A percentile compares a stretch with the other conserved stretches of the same genome.
Conservation (phyloP, 2,797 vertebrate genomes). For the Mormyrus proboscirostris region DNA sequence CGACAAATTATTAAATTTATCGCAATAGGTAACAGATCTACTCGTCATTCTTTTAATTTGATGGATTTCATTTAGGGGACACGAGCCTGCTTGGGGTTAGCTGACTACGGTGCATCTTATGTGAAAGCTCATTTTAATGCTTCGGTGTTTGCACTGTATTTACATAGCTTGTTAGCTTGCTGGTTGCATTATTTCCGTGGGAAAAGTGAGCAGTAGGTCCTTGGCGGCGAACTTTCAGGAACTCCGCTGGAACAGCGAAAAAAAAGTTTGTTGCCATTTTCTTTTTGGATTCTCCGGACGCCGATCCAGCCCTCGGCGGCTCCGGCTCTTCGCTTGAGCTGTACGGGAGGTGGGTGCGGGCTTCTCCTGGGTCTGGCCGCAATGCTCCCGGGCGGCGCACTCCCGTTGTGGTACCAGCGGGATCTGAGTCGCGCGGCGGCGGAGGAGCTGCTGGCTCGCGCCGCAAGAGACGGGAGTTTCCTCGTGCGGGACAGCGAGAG, state of each 20-base stretch:
- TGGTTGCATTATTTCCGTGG: constrained; percentile 57
- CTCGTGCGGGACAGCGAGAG: constrained; percentile 95
- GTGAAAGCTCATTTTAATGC: constrained; percentile 13
- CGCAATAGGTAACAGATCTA: not conserved
- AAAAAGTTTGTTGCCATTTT: constrained; percentile 14
- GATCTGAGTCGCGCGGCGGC: constrained; percentile 90
- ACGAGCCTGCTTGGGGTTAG: not conserved
- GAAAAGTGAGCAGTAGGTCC: constrained; percentile 37
- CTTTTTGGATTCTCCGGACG: not conserved
- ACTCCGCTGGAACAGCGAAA: constrained; percentile 40
- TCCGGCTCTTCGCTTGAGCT: not conserved
- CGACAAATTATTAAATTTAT: not conserved
- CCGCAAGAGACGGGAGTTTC: constrained; percentile 88
- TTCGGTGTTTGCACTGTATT: constrained; percentile 45
- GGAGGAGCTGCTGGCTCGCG: constrained; percentile 84
- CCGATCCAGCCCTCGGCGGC: not conserved
- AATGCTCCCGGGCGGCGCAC: constrained; percentile 51
- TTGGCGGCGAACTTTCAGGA: constrained; percentile 54
- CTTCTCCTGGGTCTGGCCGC: constrained; percentile 47
- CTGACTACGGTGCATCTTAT: not conserved
- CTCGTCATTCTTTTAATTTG: not conserved
- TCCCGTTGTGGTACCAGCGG: constrained; percentile 84
- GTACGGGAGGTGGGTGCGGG: constrained; percentile 22
- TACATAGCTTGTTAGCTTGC: constrained; percentile 41
- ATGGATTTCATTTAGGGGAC: not conserved